A percentile compares a stretch with the other conserved stretches of the same genome.
Conservation (phyloP, 1,140 invertebrate genomes). For the Maniola jurtina region DNA sequence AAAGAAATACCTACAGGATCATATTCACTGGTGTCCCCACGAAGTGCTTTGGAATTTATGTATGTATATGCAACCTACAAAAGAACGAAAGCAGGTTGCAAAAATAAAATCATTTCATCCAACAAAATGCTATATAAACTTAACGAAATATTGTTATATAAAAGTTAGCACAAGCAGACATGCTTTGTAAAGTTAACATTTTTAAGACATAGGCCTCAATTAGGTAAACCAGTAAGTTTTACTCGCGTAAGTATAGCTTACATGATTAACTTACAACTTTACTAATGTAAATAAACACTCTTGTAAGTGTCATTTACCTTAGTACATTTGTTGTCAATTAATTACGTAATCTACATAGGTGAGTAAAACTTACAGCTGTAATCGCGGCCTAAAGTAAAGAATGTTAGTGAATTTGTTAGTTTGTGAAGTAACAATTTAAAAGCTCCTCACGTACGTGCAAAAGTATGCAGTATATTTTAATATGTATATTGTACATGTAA, state of each 20-base stretch:
- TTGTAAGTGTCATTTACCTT: too few species aligned
- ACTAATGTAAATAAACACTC: too few species aligned
- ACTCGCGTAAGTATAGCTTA: too few species aligned
- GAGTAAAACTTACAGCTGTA: too few species aligned
- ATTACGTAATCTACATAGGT: too few species aligned
- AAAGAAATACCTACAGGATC: slow-evolving; percentile 81
- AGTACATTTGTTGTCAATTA: too few species aligned
- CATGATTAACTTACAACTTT: too few species aligned
- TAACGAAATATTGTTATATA: slow-evolving; percentile 34
- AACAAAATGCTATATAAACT: slow-evolving; percentile 35
- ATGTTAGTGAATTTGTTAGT: not conserved
- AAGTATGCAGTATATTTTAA: not conserved
- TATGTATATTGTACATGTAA: too few species aligned
- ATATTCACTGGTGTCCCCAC: slow-evolving; percentile 69
- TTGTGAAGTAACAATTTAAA: not conserved
- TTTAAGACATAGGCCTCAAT: too few species aligned
- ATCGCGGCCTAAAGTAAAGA: too few species aligned
- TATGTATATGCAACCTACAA: slow-evolving; percentile 77
- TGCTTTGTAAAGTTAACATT: slow-evolving; percentile 23
- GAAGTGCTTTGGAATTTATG: slow-evolving; percentile 68
- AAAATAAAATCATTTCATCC: slow-evolving; percentile 62
- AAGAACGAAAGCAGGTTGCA: slow-evolving; percentile 76
- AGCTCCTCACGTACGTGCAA: not conserved
- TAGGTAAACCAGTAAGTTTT: too few species aligned
- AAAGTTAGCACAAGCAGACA: slow-evolving; percentile 46